Evolutionary conservation across 1,140 invertebrate genomes (phyloP).

Genomic region (Drosophila nannoptera): DNA sequence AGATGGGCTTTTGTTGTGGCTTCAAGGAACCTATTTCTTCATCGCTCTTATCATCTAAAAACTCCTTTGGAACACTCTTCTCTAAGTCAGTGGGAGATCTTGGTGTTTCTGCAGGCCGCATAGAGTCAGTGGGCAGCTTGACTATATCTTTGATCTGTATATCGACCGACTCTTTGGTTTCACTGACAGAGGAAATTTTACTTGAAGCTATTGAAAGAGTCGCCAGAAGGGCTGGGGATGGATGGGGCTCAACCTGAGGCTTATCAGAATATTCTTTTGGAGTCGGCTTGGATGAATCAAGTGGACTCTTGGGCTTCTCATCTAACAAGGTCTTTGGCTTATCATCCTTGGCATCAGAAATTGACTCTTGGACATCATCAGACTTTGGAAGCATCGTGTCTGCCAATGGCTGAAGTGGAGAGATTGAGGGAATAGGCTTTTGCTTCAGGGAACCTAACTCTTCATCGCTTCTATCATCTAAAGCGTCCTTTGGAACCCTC

Average conservation of each 20-base stretch:
- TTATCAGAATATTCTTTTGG: not conserved
- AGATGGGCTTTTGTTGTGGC: slow-evolving; percentile 4
- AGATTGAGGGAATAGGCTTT: too few relatives aligned
- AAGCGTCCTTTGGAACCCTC: too few relatives aligned
- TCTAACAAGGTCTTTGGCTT: too few relatives aligned
- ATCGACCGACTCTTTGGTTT: not conserved
- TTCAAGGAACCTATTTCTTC: slow-evolving; percentile 10
- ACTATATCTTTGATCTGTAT: not conserved
- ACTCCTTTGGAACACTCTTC: slow-evolving; percentile 4
- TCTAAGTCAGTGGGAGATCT: slow-evolving; percentile 13
- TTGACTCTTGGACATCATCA: too few relatives aligned
- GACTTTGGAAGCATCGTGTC: too few relatives aligned
- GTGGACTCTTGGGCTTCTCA: too few relatives aligned
- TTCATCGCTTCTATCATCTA: too few relatives aligned
- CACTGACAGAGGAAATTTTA: slow-evolving; percentile 1
- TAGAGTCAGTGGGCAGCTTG: not conserved
- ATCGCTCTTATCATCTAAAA: slow-evolving; percentile 17
- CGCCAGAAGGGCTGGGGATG: not conserved
- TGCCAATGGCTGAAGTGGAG: too few relatives aligned
- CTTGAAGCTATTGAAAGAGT: not conserved
- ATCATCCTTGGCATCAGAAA: too few relatives aligned
- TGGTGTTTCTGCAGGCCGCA: slow-evolving; percentile 3
- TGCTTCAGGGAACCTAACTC: too few relatives aligned
- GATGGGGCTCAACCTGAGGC: not conserved
- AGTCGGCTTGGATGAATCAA: too few relatives aligned